Percentiles rank a stretch among this genome's conserved stretches.
Evolutionary conservation across 1,140 invertebrate genomes (phyloP).

Genomic region (Trialeurodes vaporariorum): DNA sequence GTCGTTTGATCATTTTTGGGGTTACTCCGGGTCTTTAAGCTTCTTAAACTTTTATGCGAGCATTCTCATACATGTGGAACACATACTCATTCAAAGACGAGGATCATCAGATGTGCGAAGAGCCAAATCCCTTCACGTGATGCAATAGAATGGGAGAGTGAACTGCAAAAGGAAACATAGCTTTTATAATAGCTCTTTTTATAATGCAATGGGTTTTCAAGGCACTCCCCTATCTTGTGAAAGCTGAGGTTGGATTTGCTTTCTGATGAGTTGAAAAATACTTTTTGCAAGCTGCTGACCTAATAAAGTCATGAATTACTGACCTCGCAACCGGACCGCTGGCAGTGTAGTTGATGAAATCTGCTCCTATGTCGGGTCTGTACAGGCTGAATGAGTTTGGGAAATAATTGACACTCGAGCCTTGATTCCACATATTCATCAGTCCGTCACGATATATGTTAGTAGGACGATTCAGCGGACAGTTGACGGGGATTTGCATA

Average conservation of each 20-base stretch:
- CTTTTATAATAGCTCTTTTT: not conserved
- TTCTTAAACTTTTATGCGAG: no score
- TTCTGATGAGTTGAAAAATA: no score
- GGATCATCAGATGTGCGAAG: no score
- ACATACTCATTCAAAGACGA: no score
- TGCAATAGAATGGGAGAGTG: not conserved
- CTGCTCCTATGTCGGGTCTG: conserved; percentile 39
- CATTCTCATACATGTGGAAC: no score
- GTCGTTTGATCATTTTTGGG: no score
- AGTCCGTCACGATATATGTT: conserved; percentile 85
- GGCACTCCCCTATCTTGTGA: not conserved
- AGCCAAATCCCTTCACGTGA: not conserved
- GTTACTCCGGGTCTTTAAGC: no score
- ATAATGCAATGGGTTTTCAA: not conserved
- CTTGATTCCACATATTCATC: conserved; percentile 48
- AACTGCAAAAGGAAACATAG: not conserved
- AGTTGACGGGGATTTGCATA: conserved; percentile 85
- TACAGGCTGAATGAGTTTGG: conserved; percentile 89
- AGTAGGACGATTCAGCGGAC: conserved; percentile 47
- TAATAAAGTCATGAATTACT: not conserved
- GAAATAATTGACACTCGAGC: conserved; percentile 81
- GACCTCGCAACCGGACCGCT: conserved; percentile 37
- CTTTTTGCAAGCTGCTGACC: not conserved
- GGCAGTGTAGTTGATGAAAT: conserved; percentile 27
- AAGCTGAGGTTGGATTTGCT: not conserved